A percentile compares a stretch with the other conserved stretches of the same genome.
phyloP scores from a whole-genome alignment of 2,888 invertebrate genomes.

The Epinotia brunnichana region DNA sequence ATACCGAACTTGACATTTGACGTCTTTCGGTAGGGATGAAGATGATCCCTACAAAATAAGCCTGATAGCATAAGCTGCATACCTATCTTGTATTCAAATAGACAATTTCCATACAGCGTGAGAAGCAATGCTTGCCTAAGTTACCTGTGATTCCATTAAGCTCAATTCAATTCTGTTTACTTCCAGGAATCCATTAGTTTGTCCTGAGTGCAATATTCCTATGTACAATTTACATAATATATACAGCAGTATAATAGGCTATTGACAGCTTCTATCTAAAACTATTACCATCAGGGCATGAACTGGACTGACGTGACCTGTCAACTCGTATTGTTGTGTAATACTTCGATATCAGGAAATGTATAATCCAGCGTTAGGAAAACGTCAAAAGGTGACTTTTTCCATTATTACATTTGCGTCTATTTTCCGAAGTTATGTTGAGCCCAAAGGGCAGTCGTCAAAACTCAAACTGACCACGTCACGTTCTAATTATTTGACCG shows the following conservation, averaged over 20 bases:
- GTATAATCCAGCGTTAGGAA: background rate
- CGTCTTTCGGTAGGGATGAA: too few species aligned
- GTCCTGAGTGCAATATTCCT: background rate
- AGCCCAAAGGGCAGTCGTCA: background rate
- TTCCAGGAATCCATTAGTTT: background rate
- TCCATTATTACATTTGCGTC: background rate
- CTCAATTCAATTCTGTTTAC: background rate
- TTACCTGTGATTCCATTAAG: background rate
- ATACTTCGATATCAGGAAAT: background rate
- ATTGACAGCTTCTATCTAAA: conserved; percentile 7
- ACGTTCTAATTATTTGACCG: background rate
- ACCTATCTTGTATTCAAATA: too few species aligned
- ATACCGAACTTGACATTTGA: too few species aligned
- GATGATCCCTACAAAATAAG: too few species aligned
- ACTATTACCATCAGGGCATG: conserved; percentile 10
- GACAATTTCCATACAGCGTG: background rate
- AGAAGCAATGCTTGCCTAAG: background rate
- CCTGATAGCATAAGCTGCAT: too few species aligned
- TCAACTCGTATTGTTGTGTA: conserved; percentile 6
- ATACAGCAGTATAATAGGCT: background rate
- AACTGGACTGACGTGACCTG: conserved; percentile 16
- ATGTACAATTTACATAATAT: background rate
- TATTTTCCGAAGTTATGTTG: background rate
- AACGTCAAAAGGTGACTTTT: background rate
- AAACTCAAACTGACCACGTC: background rate